Evolutionary conservation across 2,113 vertebrate species (phyloP), one percentile per base, ranked within the genome.

Genomic region (Brachyhypopomus gauderio): DNA sequence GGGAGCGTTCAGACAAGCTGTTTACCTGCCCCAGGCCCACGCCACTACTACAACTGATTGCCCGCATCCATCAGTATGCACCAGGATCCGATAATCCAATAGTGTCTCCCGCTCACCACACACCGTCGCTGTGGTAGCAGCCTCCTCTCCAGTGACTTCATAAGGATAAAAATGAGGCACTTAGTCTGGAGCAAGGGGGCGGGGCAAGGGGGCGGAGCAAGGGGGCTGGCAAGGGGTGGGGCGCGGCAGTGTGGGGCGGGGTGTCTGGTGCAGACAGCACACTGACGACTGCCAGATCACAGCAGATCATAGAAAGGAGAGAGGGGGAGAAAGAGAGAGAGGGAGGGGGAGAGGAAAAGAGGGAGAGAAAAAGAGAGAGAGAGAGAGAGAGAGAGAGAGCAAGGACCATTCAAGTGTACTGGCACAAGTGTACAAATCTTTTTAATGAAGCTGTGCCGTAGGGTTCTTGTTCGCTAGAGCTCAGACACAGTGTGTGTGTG

Each of bases 61-160:
- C 58, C 41, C 59, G 62, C 75, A 85, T 87, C 81, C 72, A 85
- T 87, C 83, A 87, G 80, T 83, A 87, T 75, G 79, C 81, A 78
- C 79, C 79, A 74, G 69, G 63, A 85, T 78, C 74, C 77, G 77
- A 87, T 85, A 82, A 85, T 80, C 82, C 83, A 36, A 80, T 80
- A 80, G 52, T 11, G 66, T 48, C 77, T 79, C 52, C 77, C 48
- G 71, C 63, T 74, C 38, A 36, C 14, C 60, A 23, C 55, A 59
- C 60, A 41, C 67, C 52, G 7, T 62, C 38, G 72, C 80, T 71
- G 52, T 75, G 48, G 79, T 25, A 16, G n/a, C 77, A 75, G 75
- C 36, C 72, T 71, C 79, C 52, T 66, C 73, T 78, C 75, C 34
- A 19, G 78, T 77, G 77, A 85, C 66, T 83, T 83, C 62, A 81